Evolutionary conservation across 2,888 invertebrate species (phyloP).

Genomic region (Diadegma fenestrale): DNA sequence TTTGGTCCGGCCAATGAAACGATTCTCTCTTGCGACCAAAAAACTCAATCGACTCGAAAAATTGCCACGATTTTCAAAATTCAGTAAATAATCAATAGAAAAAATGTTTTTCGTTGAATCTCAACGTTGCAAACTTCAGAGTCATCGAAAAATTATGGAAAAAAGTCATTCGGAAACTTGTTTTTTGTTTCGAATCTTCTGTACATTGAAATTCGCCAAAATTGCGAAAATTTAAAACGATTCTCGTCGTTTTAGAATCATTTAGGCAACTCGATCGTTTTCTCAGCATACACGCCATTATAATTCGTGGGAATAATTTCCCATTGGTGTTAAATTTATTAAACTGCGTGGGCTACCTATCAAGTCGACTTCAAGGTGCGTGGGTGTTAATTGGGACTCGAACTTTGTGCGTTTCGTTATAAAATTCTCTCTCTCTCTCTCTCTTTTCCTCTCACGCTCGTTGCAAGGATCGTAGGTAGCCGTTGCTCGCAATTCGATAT

Average conservation of each 20-base stretch:
- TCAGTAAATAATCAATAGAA: too few relatives aligned
- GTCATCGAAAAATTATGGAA: background rate
- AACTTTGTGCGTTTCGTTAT: conserved; percentile 65
- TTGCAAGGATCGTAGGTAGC: conserved; percentile 53
- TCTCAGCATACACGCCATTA: conserved; percentile 13
- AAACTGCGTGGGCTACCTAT: conserved; percentile 64
- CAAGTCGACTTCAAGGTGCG: conserved; percentile 37
- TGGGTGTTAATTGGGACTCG: conserved; percentile 73
- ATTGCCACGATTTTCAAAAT: too few relatives aligned
- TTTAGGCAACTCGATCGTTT: background rate
- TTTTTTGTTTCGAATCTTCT: too few relatives aligned
- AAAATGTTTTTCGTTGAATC: too few relatives aligned
- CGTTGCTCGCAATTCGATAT: conserved; percentile 53
- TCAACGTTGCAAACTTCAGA: too few relatives aligned
- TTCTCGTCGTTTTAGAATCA: background rate
- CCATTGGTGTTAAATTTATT: conserved; percentile 15
- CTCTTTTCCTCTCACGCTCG: background rate
- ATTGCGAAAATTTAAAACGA: background rate
- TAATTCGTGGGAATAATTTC: conserved; percentile 63
- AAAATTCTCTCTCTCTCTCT: conserved; percentile 34
- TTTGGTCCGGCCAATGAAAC: too few relatives aligned
- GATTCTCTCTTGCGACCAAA: too few relatives aligned
- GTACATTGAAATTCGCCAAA: background rate
- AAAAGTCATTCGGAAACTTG: too few relatives aligned
- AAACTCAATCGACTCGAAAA: too few relatives aligned